These are phyloP conservation scores for Macaria notata DNA, from an alignment of 2,888 invertebrate species.

Conservation along the genomic window DNA sequence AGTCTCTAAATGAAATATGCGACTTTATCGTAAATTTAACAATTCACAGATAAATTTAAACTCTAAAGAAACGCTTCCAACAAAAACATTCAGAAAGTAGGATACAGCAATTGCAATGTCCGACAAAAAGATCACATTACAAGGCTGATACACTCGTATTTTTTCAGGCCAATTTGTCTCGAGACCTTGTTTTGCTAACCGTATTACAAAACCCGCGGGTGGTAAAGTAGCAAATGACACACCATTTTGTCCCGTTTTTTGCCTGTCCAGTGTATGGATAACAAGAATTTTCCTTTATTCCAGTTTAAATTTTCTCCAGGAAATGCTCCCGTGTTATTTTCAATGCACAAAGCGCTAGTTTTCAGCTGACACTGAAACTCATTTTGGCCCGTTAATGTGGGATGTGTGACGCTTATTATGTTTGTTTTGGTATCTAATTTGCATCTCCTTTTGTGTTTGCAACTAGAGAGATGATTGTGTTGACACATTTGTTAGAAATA, in stretches of 20 bases:
- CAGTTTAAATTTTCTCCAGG: constrained; percentile 9
- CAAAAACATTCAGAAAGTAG: too few relatives aligned
- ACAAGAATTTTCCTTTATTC: constrained; percentile 27
- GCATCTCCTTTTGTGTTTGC: too few relatives aligned
- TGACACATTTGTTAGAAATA: too few relatives aligned
- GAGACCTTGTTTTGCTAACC: constrained; percentile 40
- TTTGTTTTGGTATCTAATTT: too few relatives aligned
- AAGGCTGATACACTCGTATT: constrained; percentile 20
- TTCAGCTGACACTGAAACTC: constrained; percentile 14
- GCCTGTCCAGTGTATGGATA: constrained; percentile 25
- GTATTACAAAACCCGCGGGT: constrained; percentile 42
- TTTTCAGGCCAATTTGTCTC: constrained; percentile 40
- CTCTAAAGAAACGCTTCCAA: too few relatives aligned
- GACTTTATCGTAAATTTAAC: too few relatives aligned
- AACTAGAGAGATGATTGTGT: too few relatives aligned
- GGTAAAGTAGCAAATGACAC: constrained; percentile 54
- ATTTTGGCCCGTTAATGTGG: not conserved
- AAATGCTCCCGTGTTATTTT: constrained; percentile 23
- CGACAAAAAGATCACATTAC: not conserved
- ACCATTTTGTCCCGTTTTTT: constrained; percentile 54
- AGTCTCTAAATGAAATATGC: too few relatives aligned
- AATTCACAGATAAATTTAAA: too few relatives aligned
- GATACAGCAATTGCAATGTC: too few relatives aligned
- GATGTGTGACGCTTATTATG: too few relatives aligned
- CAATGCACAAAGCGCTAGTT: constrained; percentile 26